A percentile compares a stretch with the other conserved stretches of the same genome.
Conservation (phyloP, 1,140 invertebrate species). For the Episyrphus balteatus region DNA sequence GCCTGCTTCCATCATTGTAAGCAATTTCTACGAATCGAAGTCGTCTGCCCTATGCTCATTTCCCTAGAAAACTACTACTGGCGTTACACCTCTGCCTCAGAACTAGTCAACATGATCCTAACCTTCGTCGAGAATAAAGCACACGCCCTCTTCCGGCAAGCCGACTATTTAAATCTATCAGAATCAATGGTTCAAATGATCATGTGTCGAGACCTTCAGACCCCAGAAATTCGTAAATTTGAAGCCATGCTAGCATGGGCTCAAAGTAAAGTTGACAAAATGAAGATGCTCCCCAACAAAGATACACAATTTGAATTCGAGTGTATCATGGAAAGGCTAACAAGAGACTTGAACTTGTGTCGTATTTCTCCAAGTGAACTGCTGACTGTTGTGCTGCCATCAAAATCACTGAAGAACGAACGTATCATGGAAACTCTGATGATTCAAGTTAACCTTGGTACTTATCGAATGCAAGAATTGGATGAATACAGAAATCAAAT, state of each 20-base stretch:
- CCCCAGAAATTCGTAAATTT: constrained; percentile 84
- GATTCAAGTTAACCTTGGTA: constrained; percentile 86
- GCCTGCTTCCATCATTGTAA: constrained; percentile 93
- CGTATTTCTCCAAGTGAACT: constrained; percentile 86
- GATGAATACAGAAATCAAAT: constrained; percentile 77
- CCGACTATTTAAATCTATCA: constrained; percentile 75
- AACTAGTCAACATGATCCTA: constrained; percentile 88
- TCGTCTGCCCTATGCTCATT: constrained; percentile 85
- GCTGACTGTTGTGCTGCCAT: constrained; percentile 83
- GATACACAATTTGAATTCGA: constrained; percentile 83
- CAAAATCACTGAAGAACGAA: constrained; percentile 88
- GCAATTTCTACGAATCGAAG: constrained; percentile 81
- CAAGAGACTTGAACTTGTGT: constrained; percentile 78
- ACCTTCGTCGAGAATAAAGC: constrained; percentile 80
- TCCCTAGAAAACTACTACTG: constrained; percentile 91
- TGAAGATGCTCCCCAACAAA: constrained; percentile 60
- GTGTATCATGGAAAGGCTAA: constrained; percentile 82
- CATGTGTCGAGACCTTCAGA: constrained; percentile 75
- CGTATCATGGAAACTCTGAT: constrained; percentile 84
- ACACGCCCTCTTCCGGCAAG: constrained; percentile 65
- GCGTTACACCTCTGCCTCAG: constrained; percentile 86
- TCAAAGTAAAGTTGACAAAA: constrained; percentile 58
- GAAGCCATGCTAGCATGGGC: constrained; percentile 89
- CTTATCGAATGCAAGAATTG: constrained; percentile 82
- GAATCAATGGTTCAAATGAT: constrained; percentile 94